Evolutionary conservation across 2,888 invertebrate genomes (phyloP).

Genomic region (Pimpla rufipes): DNA sequence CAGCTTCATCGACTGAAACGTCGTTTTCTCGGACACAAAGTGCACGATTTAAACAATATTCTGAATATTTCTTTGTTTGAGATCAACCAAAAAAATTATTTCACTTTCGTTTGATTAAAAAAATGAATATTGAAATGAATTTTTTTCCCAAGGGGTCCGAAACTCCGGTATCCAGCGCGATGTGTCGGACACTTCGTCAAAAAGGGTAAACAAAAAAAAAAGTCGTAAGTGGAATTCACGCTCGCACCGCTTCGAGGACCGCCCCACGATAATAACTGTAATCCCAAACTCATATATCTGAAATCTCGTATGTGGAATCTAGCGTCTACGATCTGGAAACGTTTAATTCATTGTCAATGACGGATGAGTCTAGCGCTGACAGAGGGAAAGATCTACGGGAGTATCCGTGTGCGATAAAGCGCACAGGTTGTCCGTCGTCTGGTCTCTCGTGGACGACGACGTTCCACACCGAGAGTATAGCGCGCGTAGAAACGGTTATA

Average conservation of each 20-base stretch:
- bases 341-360: slow-evolving; percentile 63
- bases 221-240: too few species aligned
- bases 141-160: too few species aligned
- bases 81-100: too few species aligned
- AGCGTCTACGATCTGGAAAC: slow-evolving; percentile 64
- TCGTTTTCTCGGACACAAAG: too few species aligned
- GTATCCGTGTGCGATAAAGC: slow-evolving; percentile 50
- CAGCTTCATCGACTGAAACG: not conserved
- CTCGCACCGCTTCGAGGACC: not conserved
- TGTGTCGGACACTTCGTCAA: too few species aligned
- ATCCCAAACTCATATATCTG: slow-evolving; percentile 30
- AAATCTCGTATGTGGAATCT: slow-evolving; percentile 56
- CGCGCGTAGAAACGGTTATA: not conserved
- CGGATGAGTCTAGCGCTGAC: slow-evolving; percentile 67
- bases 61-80: too few species aligned
- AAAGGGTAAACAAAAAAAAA: too few species aligned
- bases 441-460: slow-evolving; percentile 27
- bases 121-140: too few species aligned
- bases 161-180: too few species aligned
- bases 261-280: slow-evolving; percentile 15
- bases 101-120: too few species aligned
- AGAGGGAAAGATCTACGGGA: slow-evolving; percentile 46
- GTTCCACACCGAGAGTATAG: not conserved
- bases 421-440: slow-evolving; percentile 45
- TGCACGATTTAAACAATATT: too few species aligned